A percentile compares a stretch with the other conserved stretches of the same genome.
These are phyloP conservation scores for Psilopogon haemacephalus DNA, from an alignment of 2,113 vertebrate species.

Conservation along the genomic window DNA sequence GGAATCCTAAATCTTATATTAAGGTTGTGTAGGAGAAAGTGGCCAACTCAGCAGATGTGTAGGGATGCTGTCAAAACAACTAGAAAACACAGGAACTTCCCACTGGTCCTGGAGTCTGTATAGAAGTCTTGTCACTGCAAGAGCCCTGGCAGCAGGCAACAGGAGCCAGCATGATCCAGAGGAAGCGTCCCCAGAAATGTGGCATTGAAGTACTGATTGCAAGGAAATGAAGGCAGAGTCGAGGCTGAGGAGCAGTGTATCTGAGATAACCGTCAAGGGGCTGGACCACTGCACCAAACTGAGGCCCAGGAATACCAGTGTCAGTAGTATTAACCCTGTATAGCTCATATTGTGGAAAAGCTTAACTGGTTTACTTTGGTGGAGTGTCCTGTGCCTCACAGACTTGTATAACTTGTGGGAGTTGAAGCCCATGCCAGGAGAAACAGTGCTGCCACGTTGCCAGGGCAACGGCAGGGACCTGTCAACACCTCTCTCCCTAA, in stretches of 20 bases:
- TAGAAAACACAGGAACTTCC: neutral
- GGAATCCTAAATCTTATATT: neutral
- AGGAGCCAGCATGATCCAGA: rapidly evolving
- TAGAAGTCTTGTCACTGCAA: neutral
- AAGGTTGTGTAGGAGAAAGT: neutral
- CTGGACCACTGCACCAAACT: rapidly evolving
- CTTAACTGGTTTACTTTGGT: neutral
- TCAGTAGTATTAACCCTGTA: neutral
- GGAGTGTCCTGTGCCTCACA: constrained; percentile 11
- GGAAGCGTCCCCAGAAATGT: neutral
- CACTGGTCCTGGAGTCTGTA: rapidly evolving
- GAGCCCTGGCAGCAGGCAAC: too few relatives aligned
- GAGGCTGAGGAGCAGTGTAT: neutral
- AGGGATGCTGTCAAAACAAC: neutral
- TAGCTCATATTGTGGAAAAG: neutral
- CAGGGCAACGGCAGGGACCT: constrained; percentile 80
- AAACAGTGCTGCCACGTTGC: constrained; percentile 63
- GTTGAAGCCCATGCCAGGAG: constrained; percentile 26
- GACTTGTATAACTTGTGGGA: neutral
- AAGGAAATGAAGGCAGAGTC: neutral
- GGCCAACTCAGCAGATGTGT: neutral
- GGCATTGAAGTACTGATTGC: rapidly evolving
- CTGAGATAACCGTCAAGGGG: rapidly evolving
- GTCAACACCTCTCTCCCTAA: constrained; percentile 89
- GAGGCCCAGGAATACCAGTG: neutral